These are phyloP conservation scores for Micronisus gabar DNA, from an alignment of 2,113 vertebrate species.

Conservation along the genomic window DNA sequence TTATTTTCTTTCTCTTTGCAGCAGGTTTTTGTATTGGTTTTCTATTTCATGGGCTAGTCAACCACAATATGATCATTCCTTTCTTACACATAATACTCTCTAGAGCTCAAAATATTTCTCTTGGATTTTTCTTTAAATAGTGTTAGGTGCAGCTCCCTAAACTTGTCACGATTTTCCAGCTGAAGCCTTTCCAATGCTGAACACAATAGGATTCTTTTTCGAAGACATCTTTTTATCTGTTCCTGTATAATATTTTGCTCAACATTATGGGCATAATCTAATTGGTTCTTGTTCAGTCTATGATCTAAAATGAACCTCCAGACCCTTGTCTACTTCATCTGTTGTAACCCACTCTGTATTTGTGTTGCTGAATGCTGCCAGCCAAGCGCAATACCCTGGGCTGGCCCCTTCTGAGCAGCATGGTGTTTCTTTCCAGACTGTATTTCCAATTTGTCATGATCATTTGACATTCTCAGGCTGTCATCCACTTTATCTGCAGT, in stretches of 20 bases:
- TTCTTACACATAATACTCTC: neutral
- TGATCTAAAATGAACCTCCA: neutral
- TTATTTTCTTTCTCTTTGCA: neutral
- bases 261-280: neutral
- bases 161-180: neutral
- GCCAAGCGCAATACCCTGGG: neutral
- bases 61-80: neutral
- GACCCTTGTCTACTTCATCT: neutral
- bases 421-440: neutral
- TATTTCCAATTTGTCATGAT: neutral
- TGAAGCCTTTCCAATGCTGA: neutral
- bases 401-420: neutral
- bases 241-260: neutral
- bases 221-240: neutral
- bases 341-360: neutral
- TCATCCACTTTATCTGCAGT: neutral
- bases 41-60: neutral
- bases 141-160: neutral
- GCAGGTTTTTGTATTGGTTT: neutral
- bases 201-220: neutral
- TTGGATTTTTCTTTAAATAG: neutral
- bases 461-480: neutral
- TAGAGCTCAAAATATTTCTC: neutral
- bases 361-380: neutral
- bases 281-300: neutral